Base-by-base conservation (phyloP, 2,888 invertebrate species). In the Melanostoma scalare region DNA sequence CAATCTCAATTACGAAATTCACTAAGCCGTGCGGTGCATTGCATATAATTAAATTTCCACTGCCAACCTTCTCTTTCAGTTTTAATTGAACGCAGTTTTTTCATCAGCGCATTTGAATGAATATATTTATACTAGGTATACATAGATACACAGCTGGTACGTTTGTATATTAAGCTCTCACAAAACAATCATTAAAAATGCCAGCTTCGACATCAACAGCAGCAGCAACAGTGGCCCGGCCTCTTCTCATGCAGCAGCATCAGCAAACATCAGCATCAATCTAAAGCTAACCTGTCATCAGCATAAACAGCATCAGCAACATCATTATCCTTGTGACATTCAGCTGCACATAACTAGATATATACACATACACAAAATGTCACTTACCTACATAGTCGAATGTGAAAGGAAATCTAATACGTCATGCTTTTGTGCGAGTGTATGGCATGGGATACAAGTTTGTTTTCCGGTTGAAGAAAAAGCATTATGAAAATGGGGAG, bases 401-500 rank as follows among this genome's bases (percentile, higher is more conserved):
- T 56, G 55, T 72, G 40, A 68, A 72, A 73, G 81, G 72, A 82
- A 77, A 82, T 82, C 77, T 82, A 77, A 82, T 82, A 82, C 72
- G 72, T 82, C 81, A 77, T 52, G 77, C 52, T 68, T 63, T 77
- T 68, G 44, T 73, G 72, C 44, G 55, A 77, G 72, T 73, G 63
- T 63, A 63, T 63, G 42, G 55, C 50, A 81, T 38, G 30, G 76
- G 76, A 81, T 82, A 68, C 56, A 68, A 77, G 72, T 77, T 77
- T 63, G 46, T 73, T 77, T 82, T 82, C 81, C 77, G 77, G 72
- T 72, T 77, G 42, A 68, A 72, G 77, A 77, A 68, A 46, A 68
- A 63, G 5, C 30, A 81, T 44, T 61, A 72, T 44, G 65, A 53
- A 61, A 55, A 73, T 55, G 9, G 42, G 44, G 53, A 53, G n/a